These are phyloP conservation scores for Drosophila willistoni DNA, from an alignment of 1,140 invertebrate species.

Conservation along the genomic window DNA sequence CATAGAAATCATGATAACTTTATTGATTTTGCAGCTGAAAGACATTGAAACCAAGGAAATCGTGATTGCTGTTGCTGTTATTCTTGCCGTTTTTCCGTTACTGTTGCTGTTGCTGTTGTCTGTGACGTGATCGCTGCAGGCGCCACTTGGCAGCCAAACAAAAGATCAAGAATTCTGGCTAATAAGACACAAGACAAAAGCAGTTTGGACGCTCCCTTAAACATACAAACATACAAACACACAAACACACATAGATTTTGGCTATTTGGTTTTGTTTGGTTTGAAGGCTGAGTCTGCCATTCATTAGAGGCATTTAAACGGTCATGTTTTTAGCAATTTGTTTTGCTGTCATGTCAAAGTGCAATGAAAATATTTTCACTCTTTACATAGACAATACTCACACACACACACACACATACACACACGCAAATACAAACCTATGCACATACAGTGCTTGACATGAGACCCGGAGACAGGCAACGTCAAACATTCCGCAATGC, in stretches of 20 bases:
- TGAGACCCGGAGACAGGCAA: conserved; percentile 72
- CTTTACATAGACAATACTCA: conserved; percentile 7
- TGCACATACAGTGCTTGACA: conserved; percentile 64
- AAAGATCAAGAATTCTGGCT: conserved; percentile 77
- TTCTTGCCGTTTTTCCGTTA: conserved; percentile 5
- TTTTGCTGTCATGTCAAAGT: conserved; percentile 79
- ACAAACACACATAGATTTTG: not conserved
- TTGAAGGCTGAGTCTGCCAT: conserved; percentile 71
- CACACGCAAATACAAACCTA: conserved; percentile 30
- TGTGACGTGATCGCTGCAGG: conserved; percentile 79
- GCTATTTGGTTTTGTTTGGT: conserved; percentile 34
- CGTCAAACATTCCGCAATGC: conserved; percentile 78
- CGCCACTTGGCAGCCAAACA: conserved; percentile 77
- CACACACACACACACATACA: conserved; percentile 33
- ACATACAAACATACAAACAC: not conserved
- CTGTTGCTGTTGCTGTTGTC: conserved; percentile 48
- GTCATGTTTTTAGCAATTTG: conserved; percentile 63
- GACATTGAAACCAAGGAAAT: conserved; percentile 72
- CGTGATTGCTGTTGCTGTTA: conserved; percentile 59
- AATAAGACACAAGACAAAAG: conserved; percentile 75
- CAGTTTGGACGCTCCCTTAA: conserved; percentile 69
- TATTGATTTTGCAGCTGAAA: conserved; percentile 70
- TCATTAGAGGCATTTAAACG: conserved; percentile 74
- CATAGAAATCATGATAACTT: conserved; percentile 68
- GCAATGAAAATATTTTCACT: conserved; percentile 82